phyloP scores from a whole-genome alignment of 2,113 vertebrate species.

The Synchiropus splendidus region DNA sequence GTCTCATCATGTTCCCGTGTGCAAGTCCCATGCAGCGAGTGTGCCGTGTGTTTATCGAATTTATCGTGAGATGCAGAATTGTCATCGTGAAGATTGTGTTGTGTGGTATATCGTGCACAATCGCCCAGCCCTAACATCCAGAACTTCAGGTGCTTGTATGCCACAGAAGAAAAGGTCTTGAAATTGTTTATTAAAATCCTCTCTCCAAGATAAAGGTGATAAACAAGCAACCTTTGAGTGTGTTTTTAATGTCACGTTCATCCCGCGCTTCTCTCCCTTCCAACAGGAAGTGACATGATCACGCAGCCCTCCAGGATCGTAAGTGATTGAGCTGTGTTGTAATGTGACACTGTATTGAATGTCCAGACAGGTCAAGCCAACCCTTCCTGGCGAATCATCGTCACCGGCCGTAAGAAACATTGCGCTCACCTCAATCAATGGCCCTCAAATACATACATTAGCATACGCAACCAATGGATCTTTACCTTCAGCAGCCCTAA shows the following conservation, averaged over 20 bases:
- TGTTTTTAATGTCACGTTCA: constrained; percentile 30
- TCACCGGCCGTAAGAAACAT: constrained; percentile 52
- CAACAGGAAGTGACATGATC: constrained; percentile 42
- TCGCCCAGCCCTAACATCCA: too few species aligned
- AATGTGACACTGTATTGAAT: constrained; percentile 72
- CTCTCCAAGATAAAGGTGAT: too few species aligned
- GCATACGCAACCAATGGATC: constrained; percentile 67
- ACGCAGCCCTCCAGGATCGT: constrained; percentile 45
- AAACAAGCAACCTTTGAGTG: too few species aligned
- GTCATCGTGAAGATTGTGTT: too few species aligned
- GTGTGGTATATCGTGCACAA: too few species aligned
- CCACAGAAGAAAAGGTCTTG: too few species aligned
- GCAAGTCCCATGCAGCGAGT: too few species aligned
- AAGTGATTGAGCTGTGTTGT: constrained; percentile 67
- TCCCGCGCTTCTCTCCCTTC: constrained; percentile 26
- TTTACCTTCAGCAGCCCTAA: constrained; percentile 55
- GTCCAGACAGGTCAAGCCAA: constrained; percentile 64
- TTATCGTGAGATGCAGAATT: too few species aligned
- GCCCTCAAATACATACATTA: constrained; percentile 63
- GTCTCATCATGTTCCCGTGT: too few species aligned
- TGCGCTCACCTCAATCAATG: constrained; percentile 59
- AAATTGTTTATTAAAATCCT: too few species aligned
- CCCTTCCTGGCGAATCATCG: constrained; percentile 63
- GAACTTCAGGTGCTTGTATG: too few species aligned
- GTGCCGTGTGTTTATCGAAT: too few species aligned